Evolutionary conservation across 1,140 invertebrate genomes (phyloP), one percentile per base, ranked within the genome.

Genomic region (Drosophila sproati): DNA sequence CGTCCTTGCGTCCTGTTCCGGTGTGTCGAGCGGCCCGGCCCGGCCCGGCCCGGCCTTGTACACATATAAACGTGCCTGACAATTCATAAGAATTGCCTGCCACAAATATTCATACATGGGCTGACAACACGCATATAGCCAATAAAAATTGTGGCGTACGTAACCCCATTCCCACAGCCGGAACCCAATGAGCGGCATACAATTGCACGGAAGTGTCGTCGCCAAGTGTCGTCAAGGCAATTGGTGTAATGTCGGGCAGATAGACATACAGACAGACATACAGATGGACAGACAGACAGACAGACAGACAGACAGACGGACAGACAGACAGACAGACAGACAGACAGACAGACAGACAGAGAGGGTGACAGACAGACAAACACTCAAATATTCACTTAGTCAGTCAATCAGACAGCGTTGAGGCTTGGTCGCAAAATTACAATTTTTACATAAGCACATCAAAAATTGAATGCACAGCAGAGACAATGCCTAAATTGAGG

Each of bases 81-180:
- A 88, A 87, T 83, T 87, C 85, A 87, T 87, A 87, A 87, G 83
- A 87, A 87, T 88, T 87, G 77, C 83, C 83, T 88, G 73, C 83
- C 83, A 77, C 82, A 87, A 88, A 87, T 87, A 87, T 87, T 87
- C 82, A 87, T 88, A 86, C 86, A 87, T 80, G 80, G 80, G 66
- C 80, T 80, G 69, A 74, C 83, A 80, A 83, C 83, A 87, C 83
- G 83, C 83, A 87, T 81, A 83, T 70, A 80, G 83, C 83, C 83
- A 87, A 87, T 87, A 87, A 87, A 88, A 78, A 69, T 62, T 69
- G 63, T 74, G 71, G 45, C 57, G 45, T 68, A 62, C 57, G 39
- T 43, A 7, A 66, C 45, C 56, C 60, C n/a, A 10, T 10, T 48
- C 31, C 31, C 62, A 74, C 48, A 34, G 62, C 74, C 80, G 80